phyloP scores from a whole-genome alignment of 2,888 invertebrate genomes.

The Schrankia costaestrigalis region DNA sequence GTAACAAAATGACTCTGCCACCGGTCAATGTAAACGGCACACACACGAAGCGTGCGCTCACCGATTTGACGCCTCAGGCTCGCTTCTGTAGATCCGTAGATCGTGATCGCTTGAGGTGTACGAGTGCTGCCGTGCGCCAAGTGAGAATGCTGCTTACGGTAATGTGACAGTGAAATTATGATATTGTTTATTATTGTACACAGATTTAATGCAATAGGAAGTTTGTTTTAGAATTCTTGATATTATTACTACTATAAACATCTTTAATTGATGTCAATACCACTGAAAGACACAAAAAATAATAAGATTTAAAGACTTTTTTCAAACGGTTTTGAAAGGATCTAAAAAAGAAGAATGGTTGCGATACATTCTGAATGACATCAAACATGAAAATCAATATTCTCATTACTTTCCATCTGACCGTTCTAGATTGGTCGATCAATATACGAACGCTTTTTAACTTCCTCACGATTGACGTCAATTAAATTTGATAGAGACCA shows the following conservation, averaged over 20 bases:
- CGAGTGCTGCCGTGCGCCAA: conserved; percentile 34
- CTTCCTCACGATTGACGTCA: conserved; percentile 61
- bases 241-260: no score
- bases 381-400: conserved; percentile 31
- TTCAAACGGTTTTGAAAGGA: no score
- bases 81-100: conserved; percentile 51
- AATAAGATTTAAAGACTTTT: no score
- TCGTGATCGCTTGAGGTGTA: conserved; percentile 55
- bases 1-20: conserved; percentile 1
- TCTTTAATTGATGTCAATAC: no score
- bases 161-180: conserved; percentile 41
- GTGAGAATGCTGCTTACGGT: conserved; percentile 27
- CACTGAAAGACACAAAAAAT: no score
- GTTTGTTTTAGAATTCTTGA: no score
- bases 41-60: conserved; percentile 42
- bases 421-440: conserved; percentile 30
- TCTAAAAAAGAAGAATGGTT: no score
- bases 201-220: neutral
- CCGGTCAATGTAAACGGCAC: conserved; percentile 13
- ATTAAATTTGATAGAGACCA: conserved; percentile 70
- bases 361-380: conserved; percentile 24
- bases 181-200: conserved; percentile 26
- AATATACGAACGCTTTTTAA: conserved; percentile 47
- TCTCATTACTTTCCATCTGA: conserved; percentile 35
- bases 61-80: conserved; percentile 53